Evolutionary conservation across 2,888 invertebrate species (phyloP).

Genomic region (Melolontha melolontha): DNA sequence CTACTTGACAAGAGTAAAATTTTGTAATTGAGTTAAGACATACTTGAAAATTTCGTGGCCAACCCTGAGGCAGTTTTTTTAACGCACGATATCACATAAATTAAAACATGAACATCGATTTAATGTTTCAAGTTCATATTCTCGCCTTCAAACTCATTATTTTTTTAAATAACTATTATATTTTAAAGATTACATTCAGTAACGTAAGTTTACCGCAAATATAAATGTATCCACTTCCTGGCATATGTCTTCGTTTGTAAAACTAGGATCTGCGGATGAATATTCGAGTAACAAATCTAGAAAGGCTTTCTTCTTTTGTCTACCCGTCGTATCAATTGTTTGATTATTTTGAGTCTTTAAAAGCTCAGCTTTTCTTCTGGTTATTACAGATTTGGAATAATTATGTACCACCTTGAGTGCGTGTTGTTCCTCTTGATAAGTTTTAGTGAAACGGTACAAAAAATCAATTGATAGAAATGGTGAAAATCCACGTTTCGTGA

Average conservation of each 20-base stretch:
- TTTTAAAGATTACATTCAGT: no score
- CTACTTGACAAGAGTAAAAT: no score
- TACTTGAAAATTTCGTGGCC: no score
- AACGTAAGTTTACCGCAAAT: constrained; percentile 67
- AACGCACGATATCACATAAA: no score
- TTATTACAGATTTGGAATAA: constrained; percentile 70
- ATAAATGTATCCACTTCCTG: constrained; percentile 72
- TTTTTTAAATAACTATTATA: no score
- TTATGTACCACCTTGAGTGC: constrained; percentile 66
- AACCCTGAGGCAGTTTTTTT: no score
- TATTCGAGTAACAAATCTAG: constrained; percentile 67
- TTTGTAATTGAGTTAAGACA: no score
- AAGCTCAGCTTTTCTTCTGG: constrained; percentile 60
- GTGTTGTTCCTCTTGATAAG: constrained; percentile 70
- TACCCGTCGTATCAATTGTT: constrained; percentile 53
- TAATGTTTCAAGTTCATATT: no score
- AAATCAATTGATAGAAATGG: constrained; percentile 68
- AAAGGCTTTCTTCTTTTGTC: constrained; percentile 64
- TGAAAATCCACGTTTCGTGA: constrained; percentile 52
- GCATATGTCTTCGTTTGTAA: constrained; percentile 67
- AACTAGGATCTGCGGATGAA: constrained; percentile 62
- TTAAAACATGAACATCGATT: no score
- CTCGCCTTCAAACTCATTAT: no score
- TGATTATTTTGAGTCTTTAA: background rate
- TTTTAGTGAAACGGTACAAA: constrained; percentile 66